Conservation (phyloP, 2,113 vertebrate species). For the Egretta garzetta region DNA sequence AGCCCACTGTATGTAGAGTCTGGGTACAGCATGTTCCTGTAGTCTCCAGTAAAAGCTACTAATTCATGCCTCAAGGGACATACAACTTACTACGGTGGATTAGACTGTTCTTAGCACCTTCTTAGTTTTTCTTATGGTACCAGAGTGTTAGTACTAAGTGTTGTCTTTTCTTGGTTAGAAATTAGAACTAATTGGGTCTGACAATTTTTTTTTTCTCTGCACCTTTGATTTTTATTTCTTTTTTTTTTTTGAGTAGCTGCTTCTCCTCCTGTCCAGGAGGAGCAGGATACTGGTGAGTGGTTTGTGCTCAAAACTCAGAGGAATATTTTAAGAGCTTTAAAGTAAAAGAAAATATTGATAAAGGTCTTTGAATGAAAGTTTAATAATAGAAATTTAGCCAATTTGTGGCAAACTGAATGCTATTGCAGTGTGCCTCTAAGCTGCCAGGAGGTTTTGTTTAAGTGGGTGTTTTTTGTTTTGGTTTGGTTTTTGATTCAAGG, state of each 20-base stretch:
- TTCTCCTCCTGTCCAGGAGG: background rate
- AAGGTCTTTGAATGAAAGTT: background rate
- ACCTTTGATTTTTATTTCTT: background rate
- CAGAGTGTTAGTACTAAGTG: background rate
- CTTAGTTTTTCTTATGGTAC: background rate
- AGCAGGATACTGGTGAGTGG: background rate
- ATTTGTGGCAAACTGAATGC: background rate
- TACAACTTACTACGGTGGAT: rapidly evolving
- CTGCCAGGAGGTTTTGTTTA: background rate
- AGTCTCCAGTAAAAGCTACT: background rate
- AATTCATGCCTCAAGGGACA: background rate
- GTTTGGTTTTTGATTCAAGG: background rate
- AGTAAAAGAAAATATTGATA: background rate
- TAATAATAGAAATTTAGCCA: background rate
- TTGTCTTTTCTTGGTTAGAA: background rate
- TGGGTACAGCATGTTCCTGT: background rate
- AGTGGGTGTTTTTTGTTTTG: no score
- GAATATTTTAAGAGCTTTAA: background rate
- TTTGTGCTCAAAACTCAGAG: background rate
- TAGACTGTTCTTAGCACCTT: background rate
- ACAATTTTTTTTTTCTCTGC: background rate
- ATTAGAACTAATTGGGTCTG: background rate
- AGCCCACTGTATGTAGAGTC: background rate
- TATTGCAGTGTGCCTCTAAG: background rate
- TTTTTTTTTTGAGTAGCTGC: background rate